Percentiles rank a stretch among this genome's conserved stretches.
These are phyloP conservation scores for Malacoraja senta DNA, from an alignment of 2,797 vertebrate genomes.

Conservation along the genomic window DNA sequence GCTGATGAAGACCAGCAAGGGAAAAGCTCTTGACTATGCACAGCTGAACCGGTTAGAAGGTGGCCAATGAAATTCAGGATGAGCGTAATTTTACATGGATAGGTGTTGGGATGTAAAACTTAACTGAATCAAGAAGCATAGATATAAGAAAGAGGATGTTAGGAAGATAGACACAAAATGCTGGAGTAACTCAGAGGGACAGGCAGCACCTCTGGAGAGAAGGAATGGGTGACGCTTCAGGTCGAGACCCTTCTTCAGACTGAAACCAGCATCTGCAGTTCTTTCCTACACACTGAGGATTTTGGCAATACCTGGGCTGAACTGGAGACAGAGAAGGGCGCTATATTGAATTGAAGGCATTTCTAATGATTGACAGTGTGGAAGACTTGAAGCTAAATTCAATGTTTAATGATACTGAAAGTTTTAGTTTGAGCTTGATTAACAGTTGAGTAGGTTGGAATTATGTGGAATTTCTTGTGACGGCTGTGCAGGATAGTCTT, in stretches of 20 bases:
- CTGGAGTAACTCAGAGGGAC: too few relatives aligned
- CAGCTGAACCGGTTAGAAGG: neutral
- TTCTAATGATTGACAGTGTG: neutral
- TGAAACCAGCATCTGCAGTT: too few relatives aligned
- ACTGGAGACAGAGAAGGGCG: neutral
- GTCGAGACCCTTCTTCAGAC: too few relatives aligned
- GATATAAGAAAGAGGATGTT: neutral
- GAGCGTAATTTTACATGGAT: neutral
- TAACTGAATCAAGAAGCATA: neutral
- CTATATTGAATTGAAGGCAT: neutral
- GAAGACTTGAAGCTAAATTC: neutral
- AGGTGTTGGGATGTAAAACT: neutral
- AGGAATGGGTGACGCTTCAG: too few relatives aligned
- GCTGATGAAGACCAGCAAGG: neutral
- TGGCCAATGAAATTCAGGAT: neutral
- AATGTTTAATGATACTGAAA: neutral
- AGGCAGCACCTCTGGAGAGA: too few relatives aligned
- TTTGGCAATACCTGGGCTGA: neutral
- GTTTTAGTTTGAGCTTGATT: neutral
- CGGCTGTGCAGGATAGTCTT: neutral
- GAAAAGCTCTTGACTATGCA: neutral
- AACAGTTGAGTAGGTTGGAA: neutral
- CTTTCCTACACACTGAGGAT: too few relatives aligned
- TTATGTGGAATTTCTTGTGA: neutral
- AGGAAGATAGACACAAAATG: too few relatives aligned